Conservation (phyloP, 2,797 vertebrate species). For the Danio kyathit region DNA sequence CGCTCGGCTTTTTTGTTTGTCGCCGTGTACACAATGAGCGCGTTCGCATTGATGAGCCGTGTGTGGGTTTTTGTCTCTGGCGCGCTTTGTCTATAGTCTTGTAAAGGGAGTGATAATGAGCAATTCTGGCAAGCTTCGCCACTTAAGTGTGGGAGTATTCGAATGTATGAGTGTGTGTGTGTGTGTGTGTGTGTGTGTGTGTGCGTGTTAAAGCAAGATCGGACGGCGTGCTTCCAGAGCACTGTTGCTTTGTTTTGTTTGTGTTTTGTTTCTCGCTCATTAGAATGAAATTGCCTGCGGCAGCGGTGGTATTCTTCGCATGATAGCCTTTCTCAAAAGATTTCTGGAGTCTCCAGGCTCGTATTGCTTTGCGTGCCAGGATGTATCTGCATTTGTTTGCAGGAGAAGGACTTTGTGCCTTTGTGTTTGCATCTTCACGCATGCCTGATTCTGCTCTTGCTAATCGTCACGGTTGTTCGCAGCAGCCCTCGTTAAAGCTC, state of each 20-base stretch:
- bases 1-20: slow-evolving; percentile 62
- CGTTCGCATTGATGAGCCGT: slow-evolving; percentile 78
- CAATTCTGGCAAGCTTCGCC: slow-evolving; percentile 74
- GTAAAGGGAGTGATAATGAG: slow-evolving; percentile 80
- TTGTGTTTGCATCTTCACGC: slow-evolving; percentile 38
- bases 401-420: slow-evolving; percentile 23
- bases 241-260: slow-evolving; percentile 57
- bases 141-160: slow-evolving; percentile 78
- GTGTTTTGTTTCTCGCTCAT: slow-evolving; percentile 78
- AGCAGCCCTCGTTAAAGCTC: slow-evolving; percentile 80
- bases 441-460: slow-evolving; percentile 74
- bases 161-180: slow-evolving; percentile 62
- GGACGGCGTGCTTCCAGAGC: slow-evolving; percentile 34
- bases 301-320: slow-evolving; percentile 41
- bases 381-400: slow-evolving; percentile 27
- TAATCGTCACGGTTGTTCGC: slow-evolving; percentile 80
- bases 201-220: not conserved
- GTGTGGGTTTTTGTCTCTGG: slow-evolving; percentile 46
- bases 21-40: slow-evolving; percentile 64
- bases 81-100: slow-evolving; percentile 68
- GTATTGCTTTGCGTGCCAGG: slow-evolving; percentile 54
- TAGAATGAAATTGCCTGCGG: slow-evolving; percentile 62
- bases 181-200: too few species aligned
- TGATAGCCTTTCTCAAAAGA: slow-evolving; percentile 40
- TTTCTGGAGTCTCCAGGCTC: slow-evolving; percentile 62